Base-by-base conservation (phyloP, 1,140 invertebrate species). In the Aphidius ervi region DNA sequence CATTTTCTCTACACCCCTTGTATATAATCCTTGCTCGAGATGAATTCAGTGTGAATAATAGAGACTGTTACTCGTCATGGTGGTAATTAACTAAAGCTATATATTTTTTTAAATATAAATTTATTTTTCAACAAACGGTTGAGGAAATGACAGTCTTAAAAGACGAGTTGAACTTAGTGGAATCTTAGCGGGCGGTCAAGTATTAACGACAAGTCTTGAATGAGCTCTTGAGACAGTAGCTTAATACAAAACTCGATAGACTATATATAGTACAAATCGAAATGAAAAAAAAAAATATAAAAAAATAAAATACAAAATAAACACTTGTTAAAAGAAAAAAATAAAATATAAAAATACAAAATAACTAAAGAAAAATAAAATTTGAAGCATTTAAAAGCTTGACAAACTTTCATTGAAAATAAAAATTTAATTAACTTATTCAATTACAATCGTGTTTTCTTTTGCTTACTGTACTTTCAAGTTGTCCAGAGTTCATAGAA, bases 361-460 rank as follows among this genome's bases (percentile, higher is more conserved):
- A 61, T 48, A 56, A 59, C 64, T 39, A 46, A 50, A 55, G 20
- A 48, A 61, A 60, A 49, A 6, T 31, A 57, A 61, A 60, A 40
- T 56, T 50, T 55, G 49, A 43, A 60, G 46, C 66, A 59, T 68
- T 67, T 69, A 63, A 70, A 68, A 67, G 60, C 64, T 64, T 59
- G 66, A 70, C 62, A 69, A 64, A 62, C 65, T 69, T 70, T 65
- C 65, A 66, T 72, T 72, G n/a, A 54, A 54, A 43, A 67, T 66
- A 67, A 61, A 72, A 71, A 70, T 66, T 59, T 73, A 75, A 75
- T 75, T 71, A 72, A 67, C 65, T 72, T 70, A 70, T 70, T 67
- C 65, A 70, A 71, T 70, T 72, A 72, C 65, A 63, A 63, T 57
- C n/a, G 40, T 52, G 42, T 45, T 56, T 49, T 49, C 39, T 43